Conservation (phyloP, 2,113 vertebrate species). For the Grantiella picta region DNA sequence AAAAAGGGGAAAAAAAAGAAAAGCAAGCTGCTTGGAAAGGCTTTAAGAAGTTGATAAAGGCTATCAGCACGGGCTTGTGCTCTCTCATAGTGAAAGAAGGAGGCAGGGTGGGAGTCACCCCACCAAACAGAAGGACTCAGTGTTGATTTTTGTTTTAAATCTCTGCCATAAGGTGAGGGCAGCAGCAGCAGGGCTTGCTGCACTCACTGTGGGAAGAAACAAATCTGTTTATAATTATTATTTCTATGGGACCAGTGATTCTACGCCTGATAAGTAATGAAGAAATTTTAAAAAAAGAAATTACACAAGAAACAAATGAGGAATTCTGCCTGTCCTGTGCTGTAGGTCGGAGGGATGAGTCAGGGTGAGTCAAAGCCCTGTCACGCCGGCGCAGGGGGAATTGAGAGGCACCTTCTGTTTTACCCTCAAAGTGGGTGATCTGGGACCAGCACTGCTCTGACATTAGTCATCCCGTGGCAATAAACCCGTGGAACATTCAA, state of each 20-base stretch:
- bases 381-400: not conserved
- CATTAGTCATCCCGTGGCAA: not conserved
- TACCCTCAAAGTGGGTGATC: slow-evolving; percentile 51
- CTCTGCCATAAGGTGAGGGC: not conserved
- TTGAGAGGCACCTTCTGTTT: not conserved
- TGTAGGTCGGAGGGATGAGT: slow-evolving; percentile 48
- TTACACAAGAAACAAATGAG: not conserved
- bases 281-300: not conserved
- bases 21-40: not conserved
- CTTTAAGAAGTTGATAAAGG: not conserved
- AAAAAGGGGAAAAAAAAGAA: accelerated
- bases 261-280: not conserved
- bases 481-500: not conserved
- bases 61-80: not conserved
- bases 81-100: not conserved
- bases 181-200: not conserved
- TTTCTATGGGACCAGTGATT: not conserved
- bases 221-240: not conserved
- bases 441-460: not conserved
- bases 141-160: not conserved
- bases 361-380: slow-evolving; percentile 28
- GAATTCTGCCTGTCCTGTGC: not conserved
- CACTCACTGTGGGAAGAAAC: not conserved
- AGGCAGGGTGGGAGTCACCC: not conserved
- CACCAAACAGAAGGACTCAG: not conserved